These are phyloP conservation scores for Eulemur rubriventer DNA, from an alignment of 2,797 vertebrate genomes.

Conservation along the genomic window DNA sequence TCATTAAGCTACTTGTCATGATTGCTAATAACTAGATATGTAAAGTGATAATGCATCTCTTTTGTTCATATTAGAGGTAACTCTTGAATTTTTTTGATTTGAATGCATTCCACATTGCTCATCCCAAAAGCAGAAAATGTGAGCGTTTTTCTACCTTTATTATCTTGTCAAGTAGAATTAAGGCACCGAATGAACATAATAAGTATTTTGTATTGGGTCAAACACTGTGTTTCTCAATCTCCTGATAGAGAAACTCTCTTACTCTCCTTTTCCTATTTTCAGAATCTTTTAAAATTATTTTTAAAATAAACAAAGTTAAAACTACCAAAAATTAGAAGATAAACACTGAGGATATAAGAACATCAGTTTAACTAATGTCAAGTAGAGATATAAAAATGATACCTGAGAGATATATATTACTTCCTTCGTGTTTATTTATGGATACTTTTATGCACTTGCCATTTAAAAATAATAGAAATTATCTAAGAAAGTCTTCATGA, in stretches of 20 bases:
- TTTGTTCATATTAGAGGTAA: neutral
- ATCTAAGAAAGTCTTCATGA: neutral
- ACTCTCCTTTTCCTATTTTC: neutral
- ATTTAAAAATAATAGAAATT: constrained; percentile 36
- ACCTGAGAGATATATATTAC: neutral
- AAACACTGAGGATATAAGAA: neutral
- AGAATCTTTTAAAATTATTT: neutral
- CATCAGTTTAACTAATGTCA: neutral
- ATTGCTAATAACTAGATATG: neutral
- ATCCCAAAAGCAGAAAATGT: neutral
- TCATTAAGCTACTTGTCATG: neutral
- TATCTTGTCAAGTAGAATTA: neutral
- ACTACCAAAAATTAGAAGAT: neutral
- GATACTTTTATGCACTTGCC: neutral
- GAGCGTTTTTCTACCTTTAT: constrained; percentile 20
- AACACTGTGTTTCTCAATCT: neutral
- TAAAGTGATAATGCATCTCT: neutral
- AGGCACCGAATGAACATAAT: neutral
- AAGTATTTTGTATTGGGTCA: neutral
- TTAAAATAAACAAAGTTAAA: constrained; percentile 8
- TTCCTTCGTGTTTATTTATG: constrained; percentile 10
- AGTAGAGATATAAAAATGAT: neutral
- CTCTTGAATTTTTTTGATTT: constrained; percentile 36
- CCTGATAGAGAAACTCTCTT: neutral
- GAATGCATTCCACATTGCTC: neutral